Conservation (phyloP, 2,888 invertebrate species). For the Xanthorhoe spadicearia region DNA sequence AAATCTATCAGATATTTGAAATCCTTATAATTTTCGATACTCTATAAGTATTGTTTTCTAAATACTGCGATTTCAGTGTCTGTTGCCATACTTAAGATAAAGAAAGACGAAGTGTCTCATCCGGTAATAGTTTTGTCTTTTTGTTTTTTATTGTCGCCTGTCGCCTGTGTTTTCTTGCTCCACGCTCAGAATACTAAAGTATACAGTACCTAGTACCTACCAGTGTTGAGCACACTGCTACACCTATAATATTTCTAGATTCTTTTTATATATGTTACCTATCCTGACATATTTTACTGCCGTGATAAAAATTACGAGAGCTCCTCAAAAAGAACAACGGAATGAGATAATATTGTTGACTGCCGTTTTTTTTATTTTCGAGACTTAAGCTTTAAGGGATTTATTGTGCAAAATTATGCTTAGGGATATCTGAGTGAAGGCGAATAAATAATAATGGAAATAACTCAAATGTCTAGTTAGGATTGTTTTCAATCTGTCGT, state of each 20-base stretch:
- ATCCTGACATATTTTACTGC: conserved; percentile 10
- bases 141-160: neutral
- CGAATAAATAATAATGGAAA: neutral
- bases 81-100: too few relatives aligned
- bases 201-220: neutral
- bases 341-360: conserved; percentile 4
- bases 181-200: neutral
- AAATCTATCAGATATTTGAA: too few relatives aligned
- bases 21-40: too few relatives aligned
- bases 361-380: neutral
- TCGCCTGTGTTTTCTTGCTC: neutral
- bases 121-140: neutral
- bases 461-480: neutral
- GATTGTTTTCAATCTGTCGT: neutral
- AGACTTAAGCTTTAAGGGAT: neutral
- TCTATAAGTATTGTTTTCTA: too few relatives aligned
- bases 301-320: conserved; percentile 5
- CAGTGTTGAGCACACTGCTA: neutral
- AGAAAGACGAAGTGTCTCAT: too few relatives aligned
- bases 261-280: conserved; percentile 3
- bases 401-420: neutral
- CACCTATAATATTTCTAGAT: neutral
- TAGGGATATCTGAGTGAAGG: neutral
- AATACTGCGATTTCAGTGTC: too few relatives aligned
- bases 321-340: neutral